A percentile compares a stretch with the other conserved stretches of the same genome.
Conservation (phyloP, 2,113 vertebrate species). For the Cyprinodon tularosa region DNA sequence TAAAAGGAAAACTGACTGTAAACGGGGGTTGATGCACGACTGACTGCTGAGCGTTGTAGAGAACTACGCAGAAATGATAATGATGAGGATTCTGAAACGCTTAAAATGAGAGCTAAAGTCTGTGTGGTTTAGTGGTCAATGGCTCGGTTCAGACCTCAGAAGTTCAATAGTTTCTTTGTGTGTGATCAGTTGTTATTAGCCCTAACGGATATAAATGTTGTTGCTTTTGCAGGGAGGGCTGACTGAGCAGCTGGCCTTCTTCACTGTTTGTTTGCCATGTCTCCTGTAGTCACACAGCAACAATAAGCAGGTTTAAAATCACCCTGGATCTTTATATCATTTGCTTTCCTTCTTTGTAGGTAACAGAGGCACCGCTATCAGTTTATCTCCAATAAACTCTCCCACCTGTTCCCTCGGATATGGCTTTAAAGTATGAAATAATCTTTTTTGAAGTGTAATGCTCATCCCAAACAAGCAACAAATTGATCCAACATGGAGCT, state of each 20-base stretch:
- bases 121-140: slow-evolving; percentile 62
- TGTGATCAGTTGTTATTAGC: slow-evolving; percentile 48
- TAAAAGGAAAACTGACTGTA: slow-evolving; percentile 38
- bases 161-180: slow-evolving; percentile 53
- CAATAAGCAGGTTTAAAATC: slow-evolving; percentile 20
- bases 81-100: slow-evolving; percentile 38
- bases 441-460: not conserved
- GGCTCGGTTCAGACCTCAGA: slow-evolving; percentile 68
- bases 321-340: slow-evolving; percentile 9
- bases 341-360: not conserved
- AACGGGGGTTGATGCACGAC: slow-evolving; percentile 49
- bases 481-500: too few relatives aligned
- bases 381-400: not conserved
- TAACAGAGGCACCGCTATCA: not conserved
- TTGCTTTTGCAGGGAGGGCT: slow-evolving; percentile 37
- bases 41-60: slow-evolving; percentile 51
- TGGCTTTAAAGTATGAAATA: not conserved
- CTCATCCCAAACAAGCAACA: not conserved
- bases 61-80: slow-evolving; percentile 58
- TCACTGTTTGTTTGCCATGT: not conserved
- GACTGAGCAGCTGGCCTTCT: slow-evolving; percentile 39
- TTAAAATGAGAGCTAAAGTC: slow-evolving; percentile 50
- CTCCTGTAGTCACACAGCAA: slow-evolving; percentile 14
- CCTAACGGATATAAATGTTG: slow-evolving; percentile 48
- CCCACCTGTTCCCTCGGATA: not conserved